These are phyloP conservation scores for Sacculina carcini DNA, from an alignment of 2,888 invertebrate genomes.

Conservation along the genomic window DNA sequence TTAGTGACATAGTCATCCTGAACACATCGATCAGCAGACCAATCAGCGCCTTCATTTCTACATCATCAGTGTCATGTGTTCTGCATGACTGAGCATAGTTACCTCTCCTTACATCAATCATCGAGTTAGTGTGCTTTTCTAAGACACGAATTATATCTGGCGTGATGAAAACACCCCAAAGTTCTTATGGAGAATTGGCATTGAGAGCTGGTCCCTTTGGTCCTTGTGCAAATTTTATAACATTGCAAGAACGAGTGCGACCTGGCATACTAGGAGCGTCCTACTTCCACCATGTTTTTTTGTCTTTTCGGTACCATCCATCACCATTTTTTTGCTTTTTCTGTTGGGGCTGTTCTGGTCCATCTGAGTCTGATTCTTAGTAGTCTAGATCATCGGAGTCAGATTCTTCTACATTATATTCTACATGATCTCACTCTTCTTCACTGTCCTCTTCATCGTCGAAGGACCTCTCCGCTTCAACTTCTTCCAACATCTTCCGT, in stretches of 20 bases:
- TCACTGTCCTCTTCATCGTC: no score
- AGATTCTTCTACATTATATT: no score
- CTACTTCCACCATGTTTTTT: slow-evolving; percentile 13
- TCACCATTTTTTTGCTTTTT: no score
- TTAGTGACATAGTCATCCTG: slow-evolving; percentile 12
- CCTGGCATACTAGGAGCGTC: slow-evolving; percentile 14
- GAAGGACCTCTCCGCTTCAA: no score
- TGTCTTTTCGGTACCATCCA: slow-evolving; percentile 10
- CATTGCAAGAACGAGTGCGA: slow-evolving; percentile 11
- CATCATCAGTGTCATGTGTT: slow-evolving; percentile 13
- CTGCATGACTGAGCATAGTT: slow-evolving; percentile 14
- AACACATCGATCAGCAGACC: slow-evolving; percentile 16
- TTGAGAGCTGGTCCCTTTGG: slow-evolving; percentile 13
- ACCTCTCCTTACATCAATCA: slow-evolving; percentile 13
- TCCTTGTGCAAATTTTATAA: slow-evolving; percentile 14
- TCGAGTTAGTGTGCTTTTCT: slow-evolving; percentile 15
- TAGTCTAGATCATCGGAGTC: no score
- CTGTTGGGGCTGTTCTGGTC: no score
- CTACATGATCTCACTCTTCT: no score
- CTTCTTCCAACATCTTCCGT: no score
- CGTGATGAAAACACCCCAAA: slow-evolving; percentile 14
- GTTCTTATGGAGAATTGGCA: slow-evolving; percentile 13
- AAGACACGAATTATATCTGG: slow-evolving; percentile 14
- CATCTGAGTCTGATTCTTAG: no score
- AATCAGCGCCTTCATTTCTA: slow-evolving; percentile 17